Base-by-base conservation (phyloP, 2,888 invertebrate genomes). In the Suillia variegata region DNA sequence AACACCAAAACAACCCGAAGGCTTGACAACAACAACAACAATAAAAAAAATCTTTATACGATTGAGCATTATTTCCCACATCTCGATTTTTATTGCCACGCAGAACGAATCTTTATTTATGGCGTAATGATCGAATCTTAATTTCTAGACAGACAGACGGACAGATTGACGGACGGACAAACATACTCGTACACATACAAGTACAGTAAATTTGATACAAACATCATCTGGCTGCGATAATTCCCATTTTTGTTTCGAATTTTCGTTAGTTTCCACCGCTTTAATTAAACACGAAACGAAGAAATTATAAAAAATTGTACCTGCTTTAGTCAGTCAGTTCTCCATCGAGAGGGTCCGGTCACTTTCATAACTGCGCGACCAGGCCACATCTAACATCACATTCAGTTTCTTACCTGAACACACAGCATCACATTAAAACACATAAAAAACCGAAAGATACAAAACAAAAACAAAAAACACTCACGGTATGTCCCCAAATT, bases 211-310 rank as follows among this genome's bases (percentile, higher is more conserved):
- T 51, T 17, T 5, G 31, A 51, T 33, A 12, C 51, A 26, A 51
- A 49, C 62, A 33, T n/a, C 70, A 70, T 66, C 63, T 59, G 62
- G 61, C 70, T 70, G 63, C 66, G 74, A 74, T 74, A 72, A 72
- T 72, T 72, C 74, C 74, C 4, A 3, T 38, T 45, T 45, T 20
- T 18, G 18, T 45, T 74, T 74, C 71, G 74, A 74, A 72, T 72
- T 74, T 73, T 71, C 69, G 70, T 74, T 71, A 73, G 71, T 72
- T 73, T 73, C 74, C 74, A 74, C 71, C 73, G n/a, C n/a, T 73
- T 73, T 73, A 73, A 73, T 73, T 73, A 73, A 73, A 74, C 73
- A 74, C 71, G 70, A 73, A 73, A 73, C 74, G 70, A 74, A n/a
- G n/a, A n/a, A 73, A 73, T 73, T 73, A 74, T 71, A 73, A 74